These are phyloP conservation scores for Tribolium castaneum DNA, from an alignment of 1,140 invertebrate genomes.

Conservation along the genomic window DNA sequence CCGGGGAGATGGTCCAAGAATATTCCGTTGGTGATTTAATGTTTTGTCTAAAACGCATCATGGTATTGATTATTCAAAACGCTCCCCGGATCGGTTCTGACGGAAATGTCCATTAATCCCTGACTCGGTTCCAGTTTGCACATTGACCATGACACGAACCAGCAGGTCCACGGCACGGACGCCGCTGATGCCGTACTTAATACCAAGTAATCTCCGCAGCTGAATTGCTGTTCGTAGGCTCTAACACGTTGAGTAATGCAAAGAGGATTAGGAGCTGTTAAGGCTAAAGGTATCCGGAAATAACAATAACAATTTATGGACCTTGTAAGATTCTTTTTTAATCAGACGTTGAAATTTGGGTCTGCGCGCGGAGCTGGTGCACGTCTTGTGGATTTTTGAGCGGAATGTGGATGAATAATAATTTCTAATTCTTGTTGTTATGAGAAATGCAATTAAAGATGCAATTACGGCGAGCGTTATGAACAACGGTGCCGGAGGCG, in stretches of 20 bases:
- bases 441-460: constrained; percentile 43
- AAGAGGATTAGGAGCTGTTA: constrained; percentile 48
- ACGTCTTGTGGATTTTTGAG: neutral
- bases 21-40: neutral
- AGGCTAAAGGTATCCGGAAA: too few relatives aligned
- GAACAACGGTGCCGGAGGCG: constrained; percentile 35
- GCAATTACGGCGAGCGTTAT: constrained; percentile 43
- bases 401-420: neutral
- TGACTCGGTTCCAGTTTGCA: constrained; percentile 20
- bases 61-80: constrained; percentile 22
- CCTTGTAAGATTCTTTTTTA: too few relatives aligned
- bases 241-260: constrained; percentile 43
- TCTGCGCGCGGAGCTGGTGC: too few relatives aligned
- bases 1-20: neutral
- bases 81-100: neutral
- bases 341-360: too few relatives aligned
- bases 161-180: neutral
- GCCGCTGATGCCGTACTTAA: constrained; percentile 13
- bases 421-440: constrained; percentile 25
- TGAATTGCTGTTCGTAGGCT: constrained; percentile 34
- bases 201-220: constrained; percentile 30
- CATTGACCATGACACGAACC: constrained; percentile 2
- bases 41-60: constrained; percentile 28
- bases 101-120: constrained; percentile 21
- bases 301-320: too few relatives aligned